Conservation (phyloP, 1,140 invertebrate genomes). For the Philaenus spumarius region DNA sequence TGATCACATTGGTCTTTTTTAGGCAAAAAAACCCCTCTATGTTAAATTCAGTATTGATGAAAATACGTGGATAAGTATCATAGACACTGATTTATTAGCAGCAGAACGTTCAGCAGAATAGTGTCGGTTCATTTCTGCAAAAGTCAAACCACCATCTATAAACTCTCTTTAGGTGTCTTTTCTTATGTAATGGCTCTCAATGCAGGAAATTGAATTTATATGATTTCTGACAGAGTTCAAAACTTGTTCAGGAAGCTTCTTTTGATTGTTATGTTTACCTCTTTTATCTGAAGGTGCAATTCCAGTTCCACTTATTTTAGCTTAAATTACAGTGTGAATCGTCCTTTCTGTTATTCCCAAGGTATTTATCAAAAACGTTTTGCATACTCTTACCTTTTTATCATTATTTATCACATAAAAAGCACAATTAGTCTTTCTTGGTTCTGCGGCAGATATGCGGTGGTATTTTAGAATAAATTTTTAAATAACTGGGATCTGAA, state of each 20-base stretch:
- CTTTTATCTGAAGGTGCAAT: conserved; percentile 12
- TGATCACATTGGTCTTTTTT: too few relatives aligned
- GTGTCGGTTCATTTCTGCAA: conserved; percentile 19
- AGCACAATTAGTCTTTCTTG: neutral
- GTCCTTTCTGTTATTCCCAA: neutral
- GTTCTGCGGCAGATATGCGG: neutral
- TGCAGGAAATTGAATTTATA: conserved; percentile 17
- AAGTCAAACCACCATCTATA: conserved; percentile 19
- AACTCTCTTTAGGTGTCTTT: conserved; percentile 17
- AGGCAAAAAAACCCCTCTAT: conserved; percentile 17
- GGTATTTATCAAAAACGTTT: neutral
- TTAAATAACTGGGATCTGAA: neutral
- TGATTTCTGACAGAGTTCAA: conserved; percentile 11
- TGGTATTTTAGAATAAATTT: too few relatives aligned
- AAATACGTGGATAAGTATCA: too few relatives aligned
- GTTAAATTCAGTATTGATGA: conserved; percentile 18
- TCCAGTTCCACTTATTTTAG: too few relatives aligned
- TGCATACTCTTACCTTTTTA: neutral
- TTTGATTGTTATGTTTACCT: neutral
- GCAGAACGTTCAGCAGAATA: conserved; percentile 15
- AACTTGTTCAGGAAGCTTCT: too few relatives aligned
- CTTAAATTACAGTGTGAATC: conserved; percentile 6
- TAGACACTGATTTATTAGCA: too few relatives aligned
- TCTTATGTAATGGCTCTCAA: conserved; percentile 24
- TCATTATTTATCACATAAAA: neutral